Percentiles rank a stretch among this genome's conserved stretches.
These are phyloP conservation scores for Drosophila bocqueti DNA, from an alignment of 1,140 invertebrate genomes.

Conservation along the genomic window DNA sequence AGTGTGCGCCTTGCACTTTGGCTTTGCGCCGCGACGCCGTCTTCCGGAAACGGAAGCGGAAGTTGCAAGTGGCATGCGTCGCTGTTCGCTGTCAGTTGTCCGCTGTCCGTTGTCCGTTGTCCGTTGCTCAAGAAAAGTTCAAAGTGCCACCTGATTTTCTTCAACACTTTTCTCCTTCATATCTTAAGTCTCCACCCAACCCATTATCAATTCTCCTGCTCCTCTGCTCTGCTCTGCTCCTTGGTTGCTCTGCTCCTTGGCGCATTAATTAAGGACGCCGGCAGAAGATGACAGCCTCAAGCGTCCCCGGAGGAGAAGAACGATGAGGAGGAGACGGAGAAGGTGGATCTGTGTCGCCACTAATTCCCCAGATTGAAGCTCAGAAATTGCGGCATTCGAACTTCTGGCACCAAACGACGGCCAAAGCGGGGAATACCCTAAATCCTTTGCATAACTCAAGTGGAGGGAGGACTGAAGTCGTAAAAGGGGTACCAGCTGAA, in stretches of 20 bases:
- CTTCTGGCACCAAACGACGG: conserved; percentile 11
- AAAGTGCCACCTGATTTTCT: conserved; percentile 20
- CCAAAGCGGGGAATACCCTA: conserved; percentile 2
- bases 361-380: conserved; percentile 38
- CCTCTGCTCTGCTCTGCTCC: background rate
- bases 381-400: conserved; percentile 25
- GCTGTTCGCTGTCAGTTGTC: conserved; percentile 36
- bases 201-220: background rate
- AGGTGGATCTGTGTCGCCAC: conserved; percentile 11
- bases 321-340: background rate
- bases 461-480: background rate
- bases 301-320: conserved; percentile 1
- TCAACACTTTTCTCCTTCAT: no score
- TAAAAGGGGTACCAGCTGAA: conserved; percentile 16
- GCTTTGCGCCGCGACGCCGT: conserved; percentile 33
- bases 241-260: background rate
- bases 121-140: conserved; percentile 19
- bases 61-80: conserved; percentile 76
- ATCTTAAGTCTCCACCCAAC: background rate
- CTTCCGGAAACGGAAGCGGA: conserved; percentile 58
- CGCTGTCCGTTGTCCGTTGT: conserved; percentile 17
- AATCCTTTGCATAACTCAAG: conserved; percentile 2
- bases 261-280: conserved; percentile 59
- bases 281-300: conserved; percentile 29
- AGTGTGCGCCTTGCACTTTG: conserved; percentile 36